Evolutionary conservation across 2,888 invertebrate genomes (phyloP), one percentile per base, ranked within the genome.

Genomic region (Antitype chi): DNA sequence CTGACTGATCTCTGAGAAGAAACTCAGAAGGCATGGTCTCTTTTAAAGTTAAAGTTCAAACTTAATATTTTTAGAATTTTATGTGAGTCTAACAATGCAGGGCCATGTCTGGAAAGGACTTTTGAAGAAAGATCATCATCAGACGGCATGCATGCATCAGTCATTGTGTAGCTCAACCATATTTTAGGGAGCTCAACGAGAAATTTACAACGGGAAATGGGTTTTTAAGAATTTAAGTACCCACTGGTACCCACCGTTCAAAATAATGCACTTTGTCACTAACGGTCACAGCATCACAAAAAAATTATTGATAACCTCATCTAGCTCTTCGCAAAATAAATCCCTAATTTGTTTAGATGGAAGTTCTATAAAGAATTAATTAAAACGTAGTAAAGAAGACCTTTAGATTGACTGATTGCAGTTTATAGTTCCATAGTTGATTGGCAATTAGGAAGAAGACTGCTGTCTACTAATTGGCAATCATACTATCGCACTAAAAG

Each of bases 391-490:
- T 28, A 69, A 25, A 7, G 15, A 43, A 53, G 1, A 47, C 71
- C 28, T 7, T 47, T n/a, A 63, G 2, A n/a, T 9, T 32, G 2
- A 7, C 20, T 25, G 7, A 49, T 25, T 57, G 38, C 49, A 57
- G n/a, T 78, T 52, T 13, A 77, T 53, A 67, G 2, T 4, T 47
- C 43, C 5, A 52, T 69, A 66, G 28, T 70, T 28, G 52, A 81
- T 80, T 81, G 81, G 28, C 55, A 47, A 70, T 81, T 66, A 59
- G 15, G 2, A 28, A n/a, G 11, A 59, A 53, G n/a, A 43, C 13
- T n/a, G 8, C 38, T 43, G n/a, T 69, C 15, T 23, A 75, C n/a
- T 67, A 81, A 74, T 69, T 81, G 68, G 15, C 68, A 81, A 64
- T 64, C 23, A 43, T 49, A 17, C 23, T 15, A 57, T 47, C 11